A percentile compares a stretch with the other conserved stretches of the same genome.
phyloP scores from a whole-genome alignment of 2,797 vertebrate genomes.

The Artibeus lituratus region DNA sequence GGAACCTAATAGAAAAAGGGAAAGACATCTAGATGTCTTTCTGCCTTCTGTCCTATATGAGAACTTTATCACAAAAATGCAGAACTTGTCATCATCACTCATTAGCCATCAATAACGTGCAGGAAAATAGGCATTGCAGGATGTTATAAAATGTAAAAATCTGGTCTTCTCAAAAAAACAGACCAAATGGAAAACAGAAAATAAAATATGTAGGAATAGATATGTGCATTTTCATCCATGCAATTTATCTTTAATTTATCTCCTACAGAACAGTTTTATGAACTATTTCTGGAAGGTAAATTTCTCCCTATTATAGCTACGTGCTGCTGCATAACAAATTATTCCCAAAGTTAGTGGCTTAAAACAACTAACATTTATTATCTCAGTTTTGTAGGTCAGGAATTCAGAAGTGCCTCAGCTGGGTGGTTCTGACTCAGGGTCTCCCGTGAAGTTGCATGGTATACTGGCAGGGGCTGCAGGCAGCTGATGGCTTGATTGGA shows the following conservation, averaged over 20 bases:
- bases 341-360: neutral
- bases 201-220: neutral
- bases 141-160: conserved; percentile 11
- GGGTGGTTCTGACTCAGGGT: neutral
- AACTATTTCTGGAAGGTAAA: neutral
- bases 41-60: neutral
- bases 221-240: neutral
- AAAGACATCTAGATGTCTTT: conserved; percentile 5
- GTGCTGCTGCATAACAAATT: neutral
- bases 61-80: conserved; percentile 29
- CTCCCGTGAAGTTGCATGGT: neutral
- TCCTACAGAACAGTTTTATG: neutral
- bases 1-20: neutral
- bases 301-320: neutral
- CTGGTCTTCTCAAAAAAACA: neutral
- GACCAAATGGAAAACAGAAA: neutral
- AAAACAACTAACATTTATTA: neutral
- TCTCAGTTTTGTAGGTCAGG: neutral
- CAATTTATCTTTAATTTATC: neutral
- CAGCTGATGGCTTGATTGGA: neutral
- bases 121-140: neutral
- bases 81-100: conserved; percentile 23
- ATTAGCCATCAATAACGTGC: neutral
- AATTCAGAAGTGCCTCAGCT: neutral
- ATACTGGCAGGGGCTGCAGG: neutral